phyloP scores from a whole-genome alignment of 2,888 invertebrate species.

The Diaphora mendica region DNA sequence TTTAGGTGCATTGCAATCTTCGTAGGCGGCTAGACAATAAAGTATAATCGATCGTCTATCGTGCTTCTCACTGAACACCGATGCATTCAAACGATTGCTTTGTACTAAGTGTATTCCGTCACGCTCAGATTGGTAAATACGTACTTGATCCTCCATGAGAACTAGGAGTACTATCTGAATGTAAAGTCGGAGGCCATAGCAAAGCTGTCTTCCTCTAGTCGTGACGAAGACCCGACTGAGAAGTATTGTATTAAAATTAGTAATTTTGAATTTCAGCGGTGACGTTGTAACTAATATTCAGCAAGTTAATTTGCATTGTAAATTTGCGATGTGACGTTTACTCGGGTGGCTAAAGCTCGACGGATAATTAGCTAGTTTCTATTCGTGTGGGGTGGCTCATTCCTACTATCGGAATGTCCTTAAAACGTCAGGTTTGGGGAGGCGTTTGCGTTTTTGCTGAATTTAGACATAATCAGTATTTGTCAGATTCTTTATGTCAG shows the following conservation, averaged over 20 bases:
- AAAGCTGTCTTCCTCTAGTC: constrained; percentile 77
- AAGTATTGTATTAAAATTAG: constrained; percentile 84
- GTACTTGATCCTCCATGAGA: constrained; percentile 82
- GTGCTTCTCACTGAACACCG: constrained; percentile 71
- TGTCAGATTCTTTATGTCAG: constrained; percentile 49
- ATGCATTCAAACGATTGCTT: constrained; percentile 63
- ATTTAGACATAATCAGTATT: constrained; percentile 60
- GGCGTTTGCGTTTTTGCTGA: constrained; percentile 46
- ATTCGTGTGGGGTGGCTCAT: constrained; percentile 75
- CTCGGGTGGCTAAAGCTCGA: constrained; percentile 79
- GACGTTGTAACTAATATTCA: constrained; percentile 85
- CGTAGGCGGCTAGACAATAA: constrained; percentile 68
- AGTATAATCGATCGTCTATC: constrained; percentile 75
- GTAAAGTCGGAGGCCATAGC: constrained; percentile 68
- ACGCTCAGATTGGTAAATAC: constrained; percentile 67
- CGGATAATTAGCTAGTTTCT: constrained; percentile 85
- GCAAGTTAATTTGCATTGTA: constrained; percentile 84
- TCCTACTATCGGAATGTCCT: constrained; percentile 70
- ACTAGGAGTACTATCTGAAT: constrained; percentile 60
- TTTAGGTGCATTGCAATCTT: constrained; percentile 77
- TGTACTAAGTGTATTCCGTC: constrained; percentile 58
- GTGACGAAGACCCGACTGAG: constrained; percentile 83
- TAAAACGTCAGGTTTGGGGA: constrained; percentile 66
- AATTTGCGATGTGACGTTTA: constrained; percentile 82
- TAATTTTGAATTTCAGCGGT: constrained; percentile 84